phyloP scores from a whole-genome alignment of 2,797 vertebrate species.

The Melanotaenia maccullochi region DNA sequence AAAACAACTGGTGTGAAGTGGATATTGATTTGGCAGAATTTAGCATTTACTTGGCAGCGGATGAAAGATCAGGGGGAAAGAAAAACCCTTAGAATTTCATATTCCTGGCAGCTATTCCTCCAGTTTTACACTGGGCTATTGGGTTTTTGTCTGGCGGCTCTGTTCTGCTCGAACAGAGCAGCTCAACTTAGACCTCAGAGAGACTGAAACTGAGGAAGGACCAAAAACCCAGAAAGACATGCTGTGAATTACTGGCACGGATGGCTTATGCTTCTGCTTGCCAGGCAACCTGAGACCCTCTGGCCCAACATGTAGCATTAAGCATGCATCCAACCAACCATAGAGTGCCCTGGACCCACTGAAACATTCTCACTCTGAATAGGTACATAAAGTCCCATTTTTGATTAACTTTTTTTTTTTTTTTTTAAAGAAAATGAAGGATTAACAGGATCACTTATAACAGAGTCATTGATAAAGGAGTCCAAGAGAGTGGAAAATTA shows the following conservation, averaged over 20 bases:
- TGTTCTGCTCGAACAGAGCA: conserved; percentile 22
- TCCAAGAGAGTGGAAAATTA: conserved; percentile 22
- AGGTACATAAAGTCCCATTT: not conserved
- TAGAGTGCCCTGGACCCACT: conserved; percentile 19
- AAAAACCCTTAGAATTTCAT: conserved; percentile 13
- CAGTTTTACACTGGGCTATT: conserved; percentile 14
- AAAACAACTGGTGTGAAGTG: conserved; percentile 38
- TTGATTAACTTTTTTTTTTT: not conserved
- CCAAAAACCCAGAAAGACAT: conserved; percentile 25
- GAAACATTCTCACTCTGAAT: conserved; percentile 10
- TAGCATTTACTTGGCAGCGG: conserved; percentile 4
- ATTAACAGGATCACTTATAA: conserved; percentile 19
- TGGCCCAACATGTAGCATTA: conserved; percentile 32
- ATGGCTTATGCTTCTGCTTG: conserved; percentile 53
- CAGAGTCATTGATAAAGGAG: conserved; percentile 22
- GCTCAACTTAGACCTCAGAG: conserved; percentile 55
- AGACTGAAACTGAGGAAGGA: conserved; percentile 26
- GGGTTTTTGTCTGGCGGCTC: conserved; percentile 16
- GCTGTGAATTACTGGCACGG: conserved; percentile 32
- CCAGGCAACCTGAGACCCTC: conserved; percentile 39
- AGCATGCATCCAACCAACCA: conserved; percentile 21
- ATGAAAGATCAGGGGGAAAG: conserved; percentile 20
- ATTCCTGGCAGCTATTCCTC: conserved; percentile 39
- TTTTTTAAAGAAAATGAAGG: not conserved
- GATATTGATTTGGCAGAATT: conserved; percentile 30